Evolutionary conservation across 2,797 vertebrate genomes (phyloP).

Genomic region (Rhinoraja longicauda): DNA sequence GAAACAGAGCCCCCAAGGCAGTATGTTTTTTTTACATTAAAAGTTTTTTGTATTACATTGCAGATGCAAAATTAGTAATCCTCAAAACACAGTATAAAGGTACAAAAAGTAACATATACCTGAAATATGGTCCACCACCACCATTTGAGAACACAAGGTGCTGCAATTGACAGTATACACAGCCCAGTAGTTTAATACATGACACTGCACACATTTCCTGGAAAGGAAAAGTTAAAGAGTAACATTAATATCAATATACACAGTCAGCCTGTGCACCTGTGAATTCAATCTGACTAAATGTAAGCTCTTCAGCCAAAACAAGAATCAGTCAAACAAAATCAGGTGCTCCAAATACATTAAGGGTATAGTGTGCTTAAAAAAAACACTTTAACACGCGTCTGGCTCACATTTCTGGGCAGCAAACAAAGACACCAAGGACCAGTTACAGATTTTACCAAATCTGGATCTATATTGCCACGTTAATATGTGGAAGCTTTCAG

Average conservation of each 20-base stretch:
- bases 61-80: not conserved
- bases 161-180: constrained; percentile 64
- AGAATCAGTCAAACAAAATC: not conserved
- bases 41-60: not conserved
- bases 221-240: constrained; percentile 42
- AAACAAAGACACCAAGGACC: not conserved
- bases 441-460: not conserved
- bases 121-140: constrained; percentile 62
- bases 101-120: constrained; percentile 58
- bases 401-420: not conserved
- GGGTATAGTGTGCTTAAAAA: not conserved
- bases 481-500: not conserved
- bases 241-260: not conserved
- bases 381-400: not conserved
- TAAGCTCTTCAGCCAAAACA: not conserved
- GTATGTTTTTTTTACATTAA: not conserved
- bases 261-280: not conserved
- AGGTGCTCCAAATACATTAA: not conserved
- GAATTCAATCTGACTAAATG: not conserved
- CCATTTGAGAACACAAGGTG: constrained; percentile 65
- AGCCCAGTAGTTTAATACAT: constrained; percentile 64
- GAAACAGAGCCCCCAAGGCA: not conserved
- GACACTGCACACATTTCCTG: constrained; percentile 81
- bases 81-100: not conserved
- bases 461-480: not conserved